phyloP scores from a whole-genome alignment of 2,888 invertebrate genomes.

The Barypeithes pellucidus region DNA sequence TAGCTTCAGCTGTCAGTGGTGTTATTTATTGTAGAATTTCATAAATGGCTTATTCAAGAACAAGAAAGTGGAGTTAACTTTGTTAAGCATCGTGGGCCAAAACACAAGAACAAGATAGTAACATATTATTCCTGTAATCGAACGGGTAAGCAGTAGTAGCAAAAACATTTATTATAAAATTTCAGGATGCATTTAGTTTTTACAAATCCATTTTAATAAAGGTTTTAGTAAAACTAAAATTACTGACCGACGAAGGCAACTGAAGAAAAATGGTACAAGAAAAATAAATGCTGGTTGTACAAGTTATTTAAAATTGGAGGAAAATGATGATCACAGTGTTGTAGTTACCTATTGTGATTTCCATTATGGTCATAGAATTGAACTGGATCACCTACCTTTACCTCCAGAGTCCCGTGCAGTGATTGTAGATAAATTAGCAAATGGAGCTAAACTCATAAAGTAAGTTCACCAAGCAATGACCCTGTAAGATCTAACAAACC shows the following conservation, averaged over 20 bases:
- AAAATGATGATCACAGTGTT: not conserved
- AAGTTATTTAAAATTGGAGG: slow-evolving; percentile 5
- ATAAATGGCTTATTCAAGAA: slow-evolving; percentile 1
- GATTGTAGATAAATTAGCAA: slow-evolving; percentile 16
- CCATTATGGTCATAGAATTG: slow-evolving; percentile 27
- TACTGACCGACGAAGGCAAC: not conserved
- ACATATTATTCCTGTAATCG: slow-evolving; percentile 25
- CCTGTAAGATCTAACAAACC: too few species aligned
- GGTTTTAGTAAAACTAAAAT: slow-evolving; percentile 4
- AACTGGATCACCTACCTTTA: slow-evolving; percentile 22
- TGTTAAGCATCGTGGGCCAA: not conserved
- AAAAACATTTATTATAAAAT: not conserved
- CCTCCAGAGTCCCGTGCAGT: not conserved
- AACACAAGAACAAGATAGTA: not conserved
- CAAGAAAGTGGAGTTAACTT: slow-evolving; percentile 8
- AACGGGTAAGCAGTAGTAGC: slow-evolving; percentile 2
- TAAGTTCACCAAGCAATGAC: not conserved
- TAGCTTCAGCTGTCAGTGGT: too few species aligned
- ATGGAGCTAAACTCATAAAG: slow-evolving; percentile 19
- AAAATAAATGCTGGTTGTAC: slow-evolving; percentile 30
- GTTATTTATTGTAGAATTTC: slow-evolving; percentile 12
- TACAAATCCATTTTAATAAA: not conserved
- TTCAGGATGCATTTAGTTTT: too few species aligned
- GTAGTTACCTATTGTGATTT: slow-evolving; percentile 10
- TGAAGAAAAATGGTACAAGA: slow-evolving; percentile 18